These are phyloP conservation scores for Cryptus viduatorius DNA, from an alignment of 2,888 invertebrate species.

Conservation along the genomic window DNA sequence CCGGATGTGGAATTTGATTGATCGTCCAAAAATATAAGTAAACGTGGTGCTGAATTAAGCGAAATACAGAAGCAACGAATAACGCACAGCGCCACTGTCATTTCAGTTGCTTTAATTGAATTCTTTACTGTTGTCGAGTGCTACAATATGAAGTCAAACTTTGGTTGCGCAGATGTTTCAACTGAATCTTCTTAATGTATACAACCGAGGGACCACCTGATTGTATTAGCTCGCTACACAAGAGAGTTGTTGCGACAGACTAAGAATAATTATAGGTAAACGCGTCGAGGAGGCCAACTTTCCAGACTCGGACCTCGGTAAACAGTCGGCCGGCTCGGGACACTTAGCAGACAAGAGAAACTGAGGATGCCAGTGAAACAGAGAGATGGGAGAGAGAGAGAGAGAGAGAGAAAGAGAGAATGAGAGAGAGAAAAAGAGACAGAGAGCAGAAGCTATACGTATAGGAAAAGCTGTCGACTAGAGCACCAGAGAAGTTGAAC, in stretches of 20 bases:
- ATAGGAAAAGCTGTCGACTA: not conserved
- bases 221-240: conserved; percentile 2
- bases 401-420: not conserved
- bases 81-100: not conserved
- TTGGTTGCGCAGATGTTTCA: conserved; percentile 14
- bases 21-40: too few relatives aligned
- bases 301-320: conserved; percentile 30
- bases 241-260: conserved; percentile 17
- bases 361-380: not conserved
- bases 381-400: not conserved
- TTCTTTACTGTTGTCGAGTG: not conserved
- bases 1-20: too few relatives aligned
- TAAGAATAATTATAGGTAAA: conserved; percentile 32
- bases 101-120: not conserved
- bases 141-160: not conserved
- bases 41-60: too few relatives aligned
- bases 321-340: conserved; percentile 43
- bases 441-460: not conserved
- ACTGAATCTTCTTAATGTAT: not conserved
- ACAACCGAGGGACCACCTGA: conserved; percentile 1
- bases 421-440: too few relatives aligned
- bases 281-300: conserved; percentile 17
- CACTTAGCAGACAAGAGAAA: conserved; percentile 27
- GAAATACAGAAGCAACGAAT: not conserved
- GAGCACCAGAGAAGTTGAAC: conserved; percentile 47